phyloP scores from a whole-genome alignment of 2,888 invertebrate species.

The Acronicta aceris region DNA sequence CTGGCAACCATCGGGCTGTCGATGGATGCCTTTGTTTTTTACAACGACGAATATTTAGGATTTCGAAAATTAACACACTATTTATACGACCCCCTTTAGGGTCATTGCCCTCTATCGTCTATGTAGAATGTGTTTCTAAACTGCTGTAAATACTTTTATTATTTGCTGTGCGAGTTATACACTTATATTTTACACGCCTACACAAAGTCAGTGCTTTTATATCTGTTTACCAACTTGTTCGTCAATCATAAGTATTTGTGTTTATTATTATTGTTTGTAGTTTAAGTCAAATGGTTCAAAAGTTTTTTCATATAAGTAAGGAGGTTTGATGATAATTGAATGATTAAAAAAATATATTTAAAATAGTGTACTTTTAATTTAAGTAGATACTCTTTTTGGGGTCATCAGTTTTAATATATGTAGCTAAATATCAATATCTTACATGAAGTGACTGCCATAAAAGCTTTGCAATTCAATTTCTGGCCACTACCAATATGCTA shows the following conservation, averaged over 20 bases:
- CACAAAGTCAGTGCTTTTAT: conserved; percentile 38
- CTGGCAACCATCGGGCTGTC: conserved; percentile 42
- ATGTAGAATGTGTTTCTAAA: conserved; percentile 22
- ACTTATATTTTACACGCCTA: conserved; percentile 39
- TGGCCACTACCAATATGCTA: too few relatives aligned
- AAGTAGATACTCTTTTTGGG: too few relatives aligned
- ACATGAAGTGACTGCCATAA: too few relatives aligned
- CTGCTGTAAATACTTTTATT: conserved; percentile 23
- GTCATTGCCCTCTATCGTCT: conserved; percentile 71
- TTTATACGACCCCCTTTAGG: conserved; percentile 69
- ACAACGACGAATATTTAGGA: conserved; percentile 1
- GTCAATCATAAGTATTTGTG: conserved; percentile 7
- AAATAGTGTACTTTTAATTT: too few relatives aligned
- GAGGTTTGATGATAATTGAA: too few relatives aligned
- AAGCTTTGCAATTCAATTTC: too few relatives aligned
- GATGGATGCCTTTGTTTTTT: conserved; percentile 41
- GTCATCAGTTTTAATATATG: too few relatives aligned
- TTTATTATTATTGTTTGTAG: conserved; percentile 21
- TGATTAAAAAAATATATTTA: too few relatives aligned
- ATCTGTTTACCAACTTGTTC: conserved; percentile 18
- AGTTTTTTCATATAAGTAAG: not conserved
- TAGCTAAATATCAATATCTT: too few relatives aligned
- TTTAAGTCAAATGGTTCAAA: not conserved
- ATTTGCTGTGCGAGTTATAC: conserved; percentile 52
- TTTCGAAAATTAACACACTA: conserved; percentile 28